Base-by-base conservation (phyloP, 2,797 vertebrate species). In the Sebastes alutus region DNA sequence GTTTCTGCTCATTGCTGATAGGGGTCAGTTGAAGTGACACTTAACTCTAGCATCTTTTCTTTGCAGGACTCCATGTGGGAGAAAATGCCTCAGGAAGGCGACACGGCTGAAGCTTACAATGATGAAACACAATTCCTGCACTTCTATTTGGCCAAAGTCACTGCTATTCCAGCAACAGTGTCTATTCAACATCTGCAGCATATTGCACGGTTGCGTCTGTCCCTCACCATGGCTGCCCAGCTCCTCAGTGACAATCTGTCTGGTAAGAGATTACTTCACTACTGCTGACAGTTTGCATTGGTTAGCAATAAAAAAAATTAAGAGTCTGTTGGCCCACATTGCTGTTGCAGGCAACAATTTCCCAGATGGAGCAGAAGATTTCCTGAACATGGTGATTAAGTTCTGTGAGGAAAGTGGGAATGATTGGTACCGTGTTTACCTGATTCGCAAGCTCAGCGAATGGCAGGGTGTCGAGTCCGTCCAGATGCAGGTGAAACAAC, bases 21-120 rank as follows among this genome's bases (percentile, higher is more conserved):
- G 13, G 55, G 3, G 23, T 56, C 49, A 73, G 2, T 27, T 73
- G 35, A 32, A 56, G 22, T 64, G 9, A 46, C 10, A 52, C 3
- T 65, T 23, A 56, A 32, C 32, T 7, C 6, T 38, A 14, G 58
- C 27, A 23, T 29, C 3, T 35, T 16, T 4, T 70, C n/a, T 81
- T 42, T 81, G 18, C 49, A 90, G 86, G 88, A 90, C 33, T 80
- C 88, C 62, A 74, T 90, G 84, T 86, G 86, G 88, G 88, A 87
- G 73, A 89, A 86, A 70, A 78, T 86, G 30, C 68, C 81, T 2
- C 81, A 16, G 14, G 71, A 74, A 25, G 20, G 30, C 30, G 27
- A 35, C 74, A 65, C 46, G 6, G 18, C 8, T 58, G n/a, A 55
- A 33, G 35, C 4, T 63, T 82, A 35, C 20, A 54, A 1, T 8